Conservation (phyloP, 2,888 invertebrate genomes). For the Glaucopsyche alexis region DNA sequence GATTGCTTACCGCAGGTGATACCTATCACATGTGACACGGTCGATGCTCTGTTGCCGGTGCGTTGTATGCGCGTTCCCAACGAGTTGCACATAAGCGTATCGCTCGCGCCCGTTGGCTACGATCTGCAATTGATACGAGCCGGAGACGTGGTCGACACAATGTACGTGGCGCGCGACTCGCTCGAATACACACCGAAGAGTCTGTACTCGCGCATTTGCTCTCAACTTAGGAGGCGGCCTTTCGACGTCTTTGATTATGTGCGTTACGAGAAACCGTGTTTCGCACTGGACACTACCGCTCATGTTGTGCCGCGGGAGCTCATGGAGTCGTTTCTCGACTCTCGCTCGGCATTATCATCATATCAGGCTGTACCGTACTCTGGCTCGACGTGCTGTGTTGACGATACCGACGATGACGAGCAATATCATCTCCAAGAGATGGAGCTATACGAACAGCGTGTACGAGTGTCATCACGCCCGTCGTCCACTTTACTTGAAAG, state of each 20-base stretch:
- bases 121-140: constrained; percentile 19
- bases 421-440: constrained; percentile 24
- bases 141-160: constrained; percentile 8
- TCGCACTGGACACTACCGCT: background rate
- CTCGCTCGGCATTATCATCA: background rate
- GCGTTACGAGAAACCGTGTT: constrained; percentile 29
- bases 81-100: constrained; percentile 29
- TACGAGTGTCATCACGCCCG: background rate
- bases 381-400: too few species aligned
- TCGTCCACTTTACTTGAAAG: background rate
- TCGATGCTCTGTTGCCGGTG: constrained; percentile 27
- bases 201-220: constrained; percentile 26
- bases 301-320: constrained; percentile 26
- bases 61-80: constrained; percentile 26
- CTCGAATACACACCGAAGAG: constrained; percentile 30
- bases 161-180: constrained; percentile 28
- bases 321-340: constrained; percentile 20
- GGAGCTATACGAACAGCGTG: constrained; percentile 26
- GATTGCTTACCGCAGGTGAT: constrained; percentile 22
- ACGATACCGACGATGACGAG: background rate
- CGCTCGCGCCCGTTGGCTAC: constrained; percentile 30
- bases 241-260: constrained; percentile 20
- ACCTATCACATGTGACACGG: constrained; percentile 21
- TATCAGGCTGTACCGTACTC: too few species aligned
- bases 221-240: constrained; percentile 9